Percentiles rank a stretch among this genome's conserved stretches.
phyloP scores from a whole-genome alignment of 2,113 vertebrate genomes.

The Columba janthina region DNA sequence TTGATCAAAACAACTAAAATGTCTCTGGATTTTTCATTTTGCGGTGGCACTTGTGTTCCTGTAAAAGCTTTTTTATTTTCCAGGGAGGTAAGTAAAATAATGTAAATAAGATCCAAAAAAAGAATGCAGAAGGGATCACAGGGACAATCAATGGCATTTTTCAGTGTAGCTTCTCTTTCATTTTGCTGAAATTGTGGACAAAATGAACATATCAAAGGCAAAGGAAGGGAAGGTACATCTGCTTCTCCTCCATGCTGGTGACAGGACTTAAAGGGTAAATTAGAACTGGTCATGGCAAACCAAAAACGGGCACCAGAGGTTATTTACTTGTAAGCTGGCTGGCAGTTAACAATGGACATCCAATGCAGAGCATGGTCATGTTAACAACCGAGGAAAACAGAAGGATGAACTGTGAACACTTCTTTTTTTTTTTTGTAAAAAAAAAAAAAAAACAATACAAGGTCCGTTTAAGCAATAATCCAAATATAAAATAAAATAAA shows the following conservation, averaged over 20 bases:
- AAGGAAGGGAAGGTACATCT: neutral
- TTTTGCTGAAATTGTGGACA: neutral
- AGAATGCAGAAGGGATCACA: neutral
- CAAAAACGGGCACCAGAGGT: neutral
- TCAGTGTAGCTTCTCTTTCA: neutral
- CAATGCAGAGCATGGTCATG: neutral
- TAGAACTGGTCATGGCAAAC: accelerated
- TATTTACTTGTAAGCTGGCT: neutral
- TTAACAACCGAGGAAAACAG: neutral
- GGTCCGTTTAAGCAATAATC: neutral
- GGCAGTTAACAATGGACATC: neutral
- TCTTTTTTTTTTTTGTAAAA: neutral
- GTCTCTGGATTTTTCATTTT: neutral
- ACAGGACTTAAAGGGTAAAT: neutral
- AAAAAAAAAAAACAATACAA: accelerated
- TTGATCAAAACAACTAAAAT: neutral
- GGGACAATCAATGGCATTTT: neutral
- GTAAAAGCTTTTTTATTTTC: neutral
- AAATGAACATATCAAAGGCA: neutral
- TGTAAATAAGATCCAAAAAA: neutral
- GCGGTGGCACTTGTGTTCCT: neutral
- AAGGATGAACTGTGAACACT: neutral
- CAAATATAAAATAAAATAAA: neutral
- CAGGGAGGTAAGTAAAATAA: neutral
- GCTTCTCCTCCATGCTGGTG: accelerated